Percentiles rank a stretch among this genome's conserved stretches.
Conservation (phyloP, 1,140 invertebrate species). For the Drosophila pallidifrons region DNA sequence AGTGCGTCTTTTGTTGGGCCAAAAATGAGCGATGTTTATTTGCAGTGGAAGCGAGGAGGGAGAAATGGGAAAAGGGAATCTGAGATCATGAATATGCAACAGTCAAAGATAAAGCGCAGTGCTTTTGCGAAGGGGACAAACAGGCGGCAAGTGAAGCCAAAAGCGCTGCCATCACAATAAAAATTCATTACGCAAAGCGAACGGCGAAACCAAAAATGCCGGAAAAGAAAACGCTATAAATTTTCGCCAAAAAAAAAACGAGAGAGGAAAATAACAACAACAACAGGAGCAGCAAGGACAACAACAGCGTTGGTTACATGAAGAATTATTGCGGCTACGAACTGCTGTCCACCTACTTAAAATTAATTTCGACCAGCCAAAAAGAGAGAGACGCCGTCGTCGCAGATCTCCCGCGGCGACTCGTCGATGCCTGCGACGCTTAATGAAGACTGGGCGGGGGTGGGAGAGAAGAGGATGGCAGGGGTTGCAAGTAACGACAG, state of each 20-base stretch:
- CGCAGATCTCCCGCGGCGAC: conserved; percentile 67
- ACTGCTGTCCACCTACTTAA: conserved; percentile 83
- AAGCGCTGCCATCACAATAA: conserved; percentile 77
- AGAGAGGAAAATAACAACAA: conserved; percentile 25
- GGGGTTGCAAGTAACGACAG: conserved; percentile 27
- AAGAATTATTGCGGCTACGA: conserved; percentile 80
- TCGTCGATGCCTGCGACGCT: conserved; percentile 31
- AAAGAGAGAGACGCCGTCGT: conserved; percentile 15
- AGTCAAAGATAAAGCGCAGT: conserved; percentile 66
- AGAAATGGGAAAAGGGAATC: background rate
- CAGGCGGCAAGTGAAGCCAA: conserved; percentile 68
- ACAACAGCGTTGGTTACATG: conserved; percentile 66
- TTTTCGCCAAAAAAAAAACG: conserved; percentile 59
- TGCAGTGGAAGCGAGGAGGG: conserved; percentile 22
- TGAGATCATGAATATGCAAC: conserved; percentile 75
- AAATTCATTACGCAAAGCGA: conserved; percentile 78
- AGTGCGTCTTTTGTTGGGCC: conserved; percentile 39
- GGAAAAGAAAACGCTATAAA: conserved; percentile 79
- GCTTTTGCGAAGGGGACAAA: conserved; percentile 7
- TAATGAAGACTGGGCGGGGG: conserved; percentile 38
- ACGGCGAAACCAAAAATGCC: conserved; percentile 66
- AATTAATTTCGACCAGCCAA: conserved; percentile 73
- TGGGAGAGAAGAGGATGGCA: background rate
- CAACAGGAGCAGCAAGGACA: conserved; percentile 27
- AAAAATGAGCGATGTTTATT: conserved; percentile 76